Conservation (phyloP, 2,797 vertebrate genomes). For the Sebastes iracundus region DNA sequence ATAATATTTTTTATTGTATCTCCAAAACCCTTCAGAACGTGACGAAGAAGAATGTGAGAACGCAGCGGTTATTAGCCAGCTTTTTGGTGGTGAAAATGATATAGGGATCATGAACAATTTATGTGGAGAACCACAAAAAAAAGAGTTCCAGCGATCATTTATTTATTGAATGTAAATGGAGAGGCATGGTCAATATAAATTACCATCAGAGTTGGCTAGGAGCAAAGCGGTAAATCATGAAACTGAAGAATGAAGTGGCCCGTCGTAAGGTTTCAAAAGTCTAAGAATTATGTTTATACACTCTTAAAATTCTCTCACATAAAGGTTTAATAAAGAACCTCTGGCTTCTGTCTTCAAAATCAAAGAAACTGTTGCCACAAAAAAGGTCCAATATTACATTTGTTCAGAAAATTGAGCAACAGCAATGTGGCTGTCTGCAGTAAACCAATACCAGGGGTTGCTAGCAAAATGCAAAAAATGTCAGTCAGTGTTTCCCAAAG, state of each 20-base stretch:
- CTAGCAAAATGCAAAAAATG: no score
- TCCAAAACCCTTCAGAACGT: conserved; percentile 43
- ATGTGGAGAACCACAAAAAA: conserved; percentile 38
- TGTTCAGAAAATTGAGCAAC: background rate
- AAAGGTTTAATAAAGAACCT: background rate
- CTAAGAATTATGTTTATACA: background rate
- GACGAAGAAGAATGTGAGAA: conserved; percentile 43
- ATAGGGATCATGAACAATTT: conserved; percentile 55
- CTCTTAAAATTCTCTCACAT: background rate
- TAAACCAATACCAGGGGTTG: no score
- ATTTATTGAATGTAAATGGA: conserved; percentile 57
- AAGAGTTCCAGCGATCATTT: conserved; percentile 43
- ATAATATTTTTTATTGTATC: conserved; percentile 66
- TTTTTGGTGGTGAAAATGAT: conserved; percentile 53
- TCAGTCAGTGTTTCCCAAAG: no score
- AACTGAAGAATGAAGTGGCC: conserved; percentile 10
- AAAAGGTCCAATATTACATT: background rate
- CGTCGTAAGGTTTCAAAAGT: background rate
- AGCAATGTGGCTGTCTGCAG: background rate
- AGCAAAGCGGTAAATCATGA: conserved; percentile 35
- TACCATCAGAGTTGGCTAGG: conserved; percentile 12
- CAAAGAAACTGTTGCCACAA: conserved; percentile 2
- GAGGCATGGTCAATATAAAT: conserved; percentile 34
- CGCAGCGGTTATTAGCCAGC: conserved; percentile 23
- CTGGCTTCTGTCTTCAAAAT: background rate